Base-by-base conservation (phyloP, 2,113 vertebrate genomes). In the Spea multiplicata region DNA sequence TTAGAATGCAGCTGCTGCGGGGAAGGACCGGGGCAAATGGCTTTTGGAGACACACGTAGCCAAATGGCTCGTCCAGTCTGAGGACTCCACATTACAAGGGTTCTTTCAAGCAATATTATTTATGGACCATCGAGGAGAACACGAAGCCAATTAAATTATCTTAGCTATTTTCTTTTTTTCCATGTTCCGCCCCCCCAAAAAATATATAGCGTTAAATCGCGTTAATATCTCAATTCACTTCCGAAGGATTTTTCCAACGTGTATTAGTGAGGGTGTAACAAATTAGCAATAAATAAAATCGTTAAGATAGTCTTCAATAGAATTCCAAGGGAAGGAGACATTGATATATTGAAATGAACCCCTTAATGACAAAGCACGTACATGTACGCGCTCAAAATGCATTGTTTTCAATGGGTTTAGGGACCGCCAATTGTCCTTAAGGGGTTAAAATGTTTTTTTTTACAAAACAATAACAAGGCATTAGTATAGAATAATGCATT, bases 11-110 rank as follows among this genome's bases (percentile, higher is more conserved):
- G 78, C 78, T 80, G 78, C 78, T 50, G 52, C 61, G 78, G 78
- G 75, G 78, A 73, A 80, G 71, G 78, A 50, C 71, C 6, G 61
- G 49, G 74, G 71, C 78, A 73, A 68, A 66, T 80, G 71, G 71
- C 71, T 48, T 72, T 30, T 66, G 59, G 7, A 80, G 75, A 77
- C 8, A 50, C 45, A 73, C 71, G 59, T 49, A 67, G 71, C 78
- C 78, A 80, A 80, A 80, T 80, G 78, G 70, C 59, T 30, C 17
- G 46, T 53, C 30, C 47, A 53, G 71, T 74, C 71, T 61, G 30
- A 57, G 44, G 45, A 73, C 61, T 52, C 55, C 10, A 44, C 30
- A 67, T 48, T 80, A 74, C 65, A 74, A 66, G 61, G n/a, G 61
- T 12, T 65, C 75, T 59, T 77, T 14, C 57, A 44, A 73, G 77